Evolutionary conservation across 2,113 vertebrate genomes (phyloP), one percentile per base, ranked within the genome.

Genomic region (Tupaia tana): DNA sequence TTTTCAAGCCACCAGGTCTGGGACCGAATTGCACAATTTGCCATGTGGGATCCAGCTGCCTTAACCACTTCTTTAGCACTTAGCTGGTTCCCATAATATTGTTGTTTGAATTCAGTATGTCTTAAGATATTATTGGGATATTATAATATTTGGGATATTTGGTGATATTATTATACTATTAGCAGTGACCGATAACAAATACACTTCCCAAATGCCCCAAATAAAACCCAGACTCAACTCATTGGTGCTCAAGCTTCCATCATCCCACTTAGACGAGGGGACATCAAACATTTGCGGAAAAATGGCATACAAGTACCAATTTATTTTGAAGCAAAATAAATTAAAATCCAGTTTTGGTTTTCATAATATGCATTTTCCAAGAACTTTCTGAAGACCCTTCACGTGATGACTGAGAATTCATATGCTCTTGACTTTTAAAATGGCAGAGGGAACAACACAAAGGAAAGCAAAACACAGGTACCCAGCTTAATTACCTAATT

Each of bases 401-500:
- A 43, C 43, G 43, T 0, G 11, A 69, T 86, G 64, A 27, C 15
- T 6, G 66, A 71, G 22, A 61, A 89, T 27, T 58, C 70, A 70
- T 0, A 3, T 18, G 61, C 20, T 80, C 80, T 91, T 20, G 63
- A 14, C 43, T 59, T 86, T 64, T 59, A 31, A 70, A 94, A 86
- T 14, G 14, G 43, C 58, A 69, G 52, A 77, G 70, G 43, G 67
- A 82, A 63, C 18, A 58, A n/a, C 0, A 11, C 54, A 64, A 7
- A 52, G 70, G 63, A 66, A 82, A 59, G 64, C 70, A 61, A 90
- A 82, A 71, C 69, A 22, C 59, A 82, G 71, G 82, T 71, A 82
- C 56, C 34, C 66, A 11, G 74, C 77, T 89, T 95, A 78, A 61
- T 69, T 63, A 78, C 79, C 91, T 96, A 97, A 91, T 95, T 95